Percentiles rank a stretch among this genome's conserved stretches.
Evolutionary conservation across 2,888 invertebrate genomes (phyloP).

Genomic region (Bhutanitis thaidina): DNA sequence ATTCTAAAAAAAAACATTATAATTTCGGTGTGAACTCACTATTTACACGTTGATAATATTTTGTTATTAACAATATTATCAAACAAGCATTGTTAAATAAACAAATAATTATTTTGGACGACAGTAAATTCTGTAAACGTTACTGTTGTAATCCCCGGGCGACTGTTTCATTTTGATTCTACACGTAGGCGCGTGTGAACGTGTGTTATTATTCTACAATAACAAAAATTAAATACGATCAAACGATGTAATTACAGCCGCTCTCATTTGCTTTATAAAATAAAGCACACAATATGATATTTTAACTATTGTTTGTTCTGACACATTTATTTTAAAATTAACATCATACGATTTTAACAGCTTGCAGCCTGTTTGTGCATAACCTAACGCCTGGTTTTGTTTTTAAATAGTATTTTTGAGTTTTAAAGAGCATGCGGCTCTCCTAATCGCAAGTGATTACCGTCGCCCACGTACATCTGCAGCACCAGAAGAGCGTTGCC

Average conservation of each 20-base stretch:
- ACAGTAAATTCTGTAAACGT: background rate
- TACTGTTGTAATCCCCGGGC: constrained; percentile 1
- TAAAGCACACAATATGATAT: constrained; percentile 5
- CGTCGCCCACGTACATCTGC: no score
- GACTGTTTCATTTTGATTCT: constrained; percentile 3
- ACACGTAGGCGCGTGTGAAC: background rate
- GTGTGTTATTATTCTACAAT: background rate
- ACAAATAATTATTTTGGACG: constrained; percentile 1
- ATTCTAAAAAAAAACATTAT: no score
- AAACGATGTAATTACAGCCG: background rate
- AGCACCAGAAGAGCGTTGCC: no score
- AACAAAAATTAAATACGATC: constrained; percentile 8
- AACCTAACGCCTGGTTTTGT: background rate
- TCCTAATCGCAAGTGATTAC: no score
- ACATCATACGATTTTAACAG: background rate
- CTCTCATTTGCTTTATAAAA: constrained; percentile 2
- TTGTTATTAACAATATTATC: no score
- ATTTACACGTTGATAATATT: no score
- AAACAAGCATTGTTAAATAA: no score
- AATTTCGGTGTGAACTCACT: no score
- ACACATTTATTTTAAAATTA: constrained; percentile 4
- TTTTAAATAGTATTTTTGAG: no score
- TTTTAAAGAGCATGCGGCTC: no score
- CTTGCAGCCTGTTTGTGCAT: background rate
- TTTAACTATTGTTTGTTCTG: constrained; percentile 11